Evolutionary conservation across 2,113 vertebrate genomes (phyloP).

Genomic region (Salvator merianae): DNA sequence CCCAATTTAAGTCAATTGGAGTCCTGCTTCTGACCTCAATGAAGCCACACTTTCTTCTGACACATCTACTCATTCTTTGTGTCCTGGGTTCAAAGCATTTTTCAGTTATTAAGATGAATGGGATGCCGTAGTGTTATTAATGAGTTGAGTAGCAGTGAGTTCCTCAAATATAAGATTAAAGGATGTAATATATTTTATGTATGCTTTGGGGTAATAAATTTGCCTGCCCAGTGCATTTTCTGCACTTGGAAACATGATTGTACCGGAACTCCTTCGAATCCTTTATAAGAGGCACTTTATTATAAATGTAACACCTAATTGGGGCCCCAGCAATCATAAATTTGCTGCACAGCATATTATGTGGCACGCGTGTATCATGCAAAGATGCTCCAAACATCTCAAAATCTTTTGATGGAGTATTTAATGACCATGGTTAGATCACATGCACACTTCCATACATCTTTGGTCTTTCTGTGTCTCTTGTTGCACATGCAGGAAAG

Average conservation of each 20-base stretch:
- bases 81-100: slow-evolving; percentile 47
- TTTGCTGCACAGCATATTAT: slow-evolving; percentile 28
- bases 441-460: no score
- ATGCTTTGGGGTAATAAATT: slow-evolving; percentile 65
- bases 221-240: slow-evolving; percentile 52
- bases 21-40: not conserved
- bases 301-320: slow-evolving; percentile 34
- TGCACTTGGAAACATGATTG: slow-evolving; percentile 54
- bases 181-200: slow-evolving; percentile 50
- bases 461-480: no score
- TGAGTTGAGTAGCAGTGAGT: slow-evolving; percentile 55
- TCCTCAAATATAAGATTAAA: slow-evolving; percentile 57
- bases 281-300: slow-evolving; percentile 59
- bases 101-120: slow-evolving; percentile 60
- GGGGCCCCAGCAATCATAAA: slow-evolving; percentile 44
- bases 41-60: not conserved
- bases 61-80: slow-evolving; percentile 23
- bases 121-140: slow-evolving; percentile 66
- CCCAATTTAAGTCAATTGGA: slow-evolving; percentile 13
- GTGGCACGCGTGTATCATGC: not conserved
- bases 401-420: not conserved
- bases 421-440: not conserved
- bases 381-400: not conserved
- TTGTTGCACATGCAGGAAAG: no score
- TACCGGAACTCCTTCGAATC: slow-evolving; percentile 57